Percentiles rank a stretch among this genome's conserved stretches.
phyloP scores from a whole-genome alignment of 2,797 vertebrate species.

The Falco rusticolus region DNA sequence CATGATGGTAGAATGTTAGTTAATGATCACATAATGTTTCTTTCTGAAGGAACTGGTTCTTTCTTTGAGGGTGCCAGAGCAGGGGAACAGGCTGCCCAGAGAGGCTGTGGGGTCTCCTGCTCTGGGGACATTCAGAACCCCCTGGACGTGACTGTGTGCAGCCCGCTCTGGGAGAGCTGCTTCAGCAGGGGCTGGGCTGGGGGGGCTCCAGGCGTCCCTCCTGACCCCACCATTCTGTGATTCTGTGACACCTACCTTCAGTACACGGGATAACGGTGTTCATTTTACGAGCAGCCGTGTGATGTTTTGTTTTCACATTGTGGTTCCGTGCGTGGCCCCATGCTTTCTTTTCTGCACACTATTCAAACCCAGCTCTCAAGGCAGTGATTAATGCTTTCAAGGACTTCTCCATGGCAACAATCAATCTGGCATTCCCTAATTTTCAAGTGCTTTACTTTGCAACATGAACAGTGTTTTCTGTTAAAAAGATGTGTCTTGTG shows the following conservation, averaged over 20 bases:
- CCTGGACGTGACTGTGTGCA: no score
- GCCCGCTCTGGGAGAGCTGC: no score
- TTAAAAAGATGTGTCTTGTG: not conserved
- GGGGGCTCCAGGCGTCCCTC: no score
- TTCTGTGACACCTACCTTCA: not conserved
- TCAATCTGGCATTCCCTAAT: conserved; percentile 58
- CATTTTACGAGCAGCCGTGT: not conserved
- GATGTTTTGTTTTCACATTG: not conserved
- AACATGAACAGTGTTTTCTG: not conserved
- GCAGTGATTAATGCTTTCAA: conserved; percentile 55
- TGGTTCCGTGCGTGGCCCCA: not conserved
- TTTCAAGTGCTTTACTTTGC: conserved; percentile 45
- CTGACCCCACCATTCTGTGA: no score
- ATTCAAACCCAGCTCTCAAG: conserved; percentile 14
- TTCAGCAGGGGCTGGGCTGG: no score
- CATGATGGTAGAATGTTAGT: not conserved
- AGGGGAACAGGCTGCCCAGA: no score
- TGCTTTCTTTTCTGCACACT: not conserved
- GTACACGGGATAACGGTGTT: rapidly evolving
- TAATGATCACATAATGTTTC: not conserved
- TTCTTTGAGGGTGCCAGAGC: no score
- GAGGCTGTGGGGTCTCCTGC: no score
- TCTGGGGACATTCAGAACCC: no score
- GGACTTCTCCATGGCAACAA: conserved; percentile 66
- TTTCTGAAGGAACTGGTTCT: not conserved